These are phyloP conservation scores for Lepus timidus DNA, from an alignment of 2,113 vertebrate genomes.

Conservation along the genomic window DNA sequence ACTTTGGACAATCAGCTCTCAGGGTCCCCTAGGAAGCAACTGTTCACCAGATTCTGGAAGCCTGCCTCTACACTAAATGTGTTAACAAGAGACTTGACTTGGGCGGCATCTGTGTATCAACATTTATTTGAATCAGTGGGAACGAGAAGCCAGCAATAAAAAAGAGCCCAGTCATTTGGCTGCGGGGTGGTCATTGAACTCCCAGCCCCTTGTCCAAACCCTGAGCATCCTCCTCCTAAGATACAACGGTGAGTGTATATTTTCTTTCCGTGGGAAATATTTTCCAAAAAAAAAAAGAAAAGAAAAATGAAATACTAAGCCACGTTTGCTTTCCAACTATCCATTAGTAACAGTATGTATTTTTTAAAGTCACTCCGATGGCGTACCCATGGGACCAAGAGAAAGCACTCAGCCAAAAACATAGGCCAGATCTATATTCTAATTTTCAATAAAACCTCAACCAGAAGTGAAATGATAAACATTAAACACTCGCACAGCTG, in stretches of 20 bases:
- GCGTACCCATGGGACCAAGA: neutral
- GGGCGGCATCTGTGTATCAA: neutral
- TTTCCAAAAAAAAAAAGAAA: neutral
- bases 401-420: slow-evolving; percentile 49
- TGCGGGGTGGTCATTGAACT: neutral
- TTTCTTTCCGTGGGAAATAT: neutral
- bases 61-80: neutral
- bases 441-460: slow-evolving; percentile 41
- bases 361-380: slow-evolving; percentile 37
- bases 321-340: slow-evolving; percentile 45
- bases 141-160: neutral
- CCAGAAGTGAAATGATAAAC: slow-evolving; percentile 70
- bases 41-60: neutral
- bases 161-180: neutral
- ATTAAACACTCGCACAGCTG: slow-evolving; percentile 61
- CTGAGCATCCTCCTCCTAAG: neutral
- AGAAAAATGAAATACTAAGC: neutral
- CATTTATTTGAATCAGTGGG: neutral
- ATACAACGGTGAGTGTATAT: neutral
- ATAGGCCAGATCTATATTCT: slow-evolving; percentile 64
- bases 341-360: neutral
- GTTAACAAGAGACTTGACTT: neutral
- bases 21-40: neutral
- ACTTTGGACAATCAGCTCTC: neutral
- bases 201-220: neutral